Evolutionary conservation across 2,797 vertebrate species (phyloP), one percentile per base, ranked within the genome.

Genomic region (Amblyopsis hoosieri): DNA sequence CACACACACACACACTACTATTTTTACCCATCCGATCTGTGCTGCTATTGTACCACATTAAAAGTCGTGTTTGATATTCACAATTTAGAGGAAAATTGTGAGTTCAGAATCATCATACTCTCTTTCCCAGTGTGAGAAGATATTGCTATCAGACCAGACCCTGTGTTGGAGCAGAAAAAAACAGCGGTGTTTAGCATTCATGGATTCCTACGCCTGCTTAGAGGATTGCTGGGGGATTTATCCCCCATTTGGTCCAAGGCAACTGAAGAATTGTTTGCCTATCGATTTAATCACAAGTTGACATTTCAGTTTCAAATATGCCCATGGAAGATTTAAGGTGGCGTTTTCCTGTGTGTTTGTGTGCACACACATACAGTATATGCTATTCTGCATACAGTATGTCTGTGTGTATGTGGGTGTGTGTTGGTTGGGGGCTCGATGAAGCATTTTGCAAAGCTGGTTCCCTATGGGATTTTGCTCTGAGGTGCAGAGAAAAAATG

Each of bases 1-100:
- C 33, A 46, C 58, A 33, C 53, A 54, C 11, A 52, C 56, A 51
- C 11, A 31, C 49, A 23, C 46, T 59, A 1, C 57, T 47, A 52
- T 74, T 80, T 61, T 29, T 45, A 19, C 57, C 31, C 15, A 9
- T 60, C 63, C 67, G 23, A 54, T 54, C 54, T 49, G 52, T 66
- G 47, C 63, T 65, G 71, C 79, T 78, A 81, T 76, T 52, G 1
- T 52, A 57, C 58, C 53, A 11, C 74, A 87, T 83, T 74, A 84
- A 72, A 79, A 72, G 47, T 64, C 67, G 87, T 70, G 74, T 85
- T 83, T 84, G 66, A 81, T 84, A 85, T 89, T 85, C 72, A 81
- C 85, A 75, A 85, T 79, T 52, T 64, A 74, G 77, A 76, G 64
- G 76, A 76, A 87, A 63, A 55, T 29, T 83, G 79, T 74, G 67